A percentile compares a stretch with the other conserved stretches of the same genome.
Conservation (phyloP, 2,113 vertebrate species). For the Poecilia latipinna region DNA sequence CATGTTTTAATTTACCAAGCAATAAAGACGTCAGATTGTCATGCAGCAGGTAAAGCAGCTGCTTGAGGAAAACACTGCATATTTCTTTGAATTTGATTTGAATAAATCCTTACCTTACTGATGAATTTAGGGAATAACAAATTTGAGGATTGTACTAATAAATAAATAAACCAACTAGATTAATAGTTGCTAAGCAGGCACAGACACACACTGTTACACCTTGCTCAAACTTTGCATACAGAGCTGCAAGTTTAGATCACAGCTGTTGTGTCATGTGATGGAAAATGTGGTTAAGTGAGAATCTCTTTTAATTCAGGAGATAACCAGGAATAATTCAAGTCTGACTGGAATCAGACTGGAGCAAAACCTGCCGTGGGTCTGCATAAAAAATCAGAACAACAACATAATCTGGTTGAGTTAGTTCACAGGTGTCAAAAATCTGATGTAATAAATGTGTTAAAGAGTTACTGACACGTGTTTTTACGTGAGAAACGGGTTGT, state of each 20-base stretch:
- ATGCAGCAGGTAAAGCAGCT: not conserved
- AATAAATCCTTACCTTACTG: not conserved
- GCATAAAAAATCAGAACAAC: not conserved
- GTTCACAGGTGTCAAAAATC: not conserved
- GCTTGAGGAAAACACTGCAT: not conserved
- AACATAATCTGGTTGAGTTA: not conserved
- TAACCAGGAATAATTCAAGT: no score
- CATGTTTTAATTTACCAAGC: not conserved
- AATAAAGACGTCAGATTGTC: slow-evolving; percentile 1
- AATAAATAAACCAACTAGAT: no score
- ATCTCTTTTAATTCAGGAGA: not conserved
- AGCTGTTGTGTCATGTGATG: no score
- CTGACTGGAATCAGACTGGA: no score
- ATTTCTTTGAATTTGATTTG: not conserved
- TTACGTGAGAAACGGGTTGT: slow-evolving; percentile 15
- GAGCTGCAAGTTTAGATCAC: no score
- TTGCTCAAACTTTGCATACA: no score
- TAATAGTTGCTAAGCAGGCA: no score
- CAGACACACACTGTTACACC: no score
- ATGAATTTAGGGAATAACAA: not conserved
- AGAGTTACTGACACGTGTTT: slow-evolving; percentile 17
- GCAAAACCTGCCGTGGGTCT: no score
- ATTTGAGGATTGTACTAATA: no score
- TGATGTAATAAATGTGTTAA: slow-evolving; percentile 1
- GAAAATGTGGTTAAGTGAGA: not conserved